Evolutionary conservation across 2,113 vertebrate species (phyloP), one percentile per base, ranked within the genome.

Genomic region (Arenaria interpres): DNA sequence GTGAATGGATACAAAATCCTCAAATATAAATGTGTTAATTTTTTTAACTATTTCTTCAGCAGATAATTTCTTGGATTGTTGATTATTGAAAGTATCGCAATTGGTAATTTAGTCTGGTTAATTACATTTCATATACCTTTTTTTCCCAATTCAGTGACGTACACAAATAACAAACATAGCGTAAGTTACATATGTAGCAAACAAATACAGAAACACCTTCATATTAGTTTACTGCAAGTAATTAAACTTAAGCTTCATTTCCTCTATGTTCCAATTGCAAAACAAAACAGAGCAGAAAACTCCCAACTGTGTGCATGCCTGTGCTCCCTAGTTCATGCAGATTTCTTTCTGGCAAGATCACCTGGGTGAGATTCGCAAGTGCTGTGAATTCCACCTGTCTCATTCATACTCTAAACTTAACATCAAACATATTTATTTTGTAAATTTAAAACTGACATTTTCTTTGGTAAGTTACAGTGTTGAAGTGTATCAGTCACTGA

Each of bases 341-440:
- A 83, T 92, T 88, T 88, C 68, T 84, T 86, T 67, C 86, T 93
- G 89, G 64, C 91, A 90, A 15, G 62, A 74, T 78, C 59, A 92
- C 60, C 76, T 86, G 72, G 54, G 45, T 83, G 86, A 84, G 80
- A 93, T 59, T 90, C 83, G 39, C 46, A 74, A 83, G 28, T 43
- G 50, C 75, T 88, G 30, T 41, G 46, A 77, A 67, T 59, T 87
- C 73, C 41, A 59, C 4, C 3, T 83, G 37, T 74, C 50, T 92
- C 14, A 1, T 87, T 93, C 64, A 16, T 54, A 8, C 21, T 39
- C 41, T 63, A 90, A 95, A 56, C 53, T 63, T 75, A 88, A 80
- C 51, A 59, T 30, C 68, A 89, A 89, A n/a, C 54, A 35, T 73
- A 96, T 87, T 93, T 95, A 63, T 93, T 92, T 95, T 62, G 75